A percentile compares a stretch with the other conserved stretches of the same genome.
Conservation (phyloP, 2,113 vertebrate species). For the Oceanites oceanicus region DNA sequence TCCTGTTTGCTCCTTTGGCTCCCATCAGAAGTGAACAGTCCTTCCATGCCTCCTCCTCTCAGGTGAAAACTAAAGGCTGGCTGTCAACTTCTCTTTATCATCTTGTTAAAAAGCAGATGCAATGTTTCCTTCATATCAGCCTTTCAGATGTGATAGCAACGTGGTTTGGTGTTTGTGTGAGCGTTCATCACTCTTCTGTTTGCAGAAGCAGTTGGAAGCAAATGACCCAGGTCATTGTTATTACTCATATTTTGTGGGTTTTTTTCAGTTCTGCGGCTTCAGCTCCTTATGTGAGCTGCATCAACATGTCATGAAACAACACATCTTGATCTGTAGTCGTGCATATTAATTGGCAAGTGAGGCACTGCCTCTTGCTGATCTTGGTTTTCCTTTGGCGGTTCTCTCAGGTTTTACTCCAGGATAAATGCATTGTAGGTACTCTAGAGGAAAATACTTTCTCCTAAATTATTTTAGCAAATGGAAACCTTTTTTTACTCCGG, state of each 20-base stretch:
- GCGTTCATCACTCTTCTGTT: conserved; percentile 25
- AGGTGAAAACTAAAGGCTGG: neutral
- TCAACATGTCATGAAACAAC: conserved; percentile 24
- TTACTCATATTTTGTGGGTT: conserved; percentile 28
- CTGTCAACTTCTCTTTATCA: neutral
- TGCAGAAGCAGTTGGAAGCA: conserved; percentile 53
- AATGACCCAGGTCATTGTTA: conserved; percentile 43
- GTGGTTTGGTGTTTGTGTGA: neutral
- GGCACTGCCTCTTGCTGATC: neutral
- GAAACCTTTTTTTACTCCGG: conserved; percentile 1
- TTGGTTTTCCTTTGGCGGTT: neutral
- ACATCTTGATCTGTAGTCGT: neutral
- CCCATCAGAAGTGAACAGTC: neutral
- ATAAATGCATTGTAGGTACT: neutral
- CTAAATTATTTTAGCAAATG: conserved; percentile 40
- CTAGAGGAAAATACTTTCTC: conserved; percentile 23
- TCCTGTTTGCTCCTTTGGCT: neutral
- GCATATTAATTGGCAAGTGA: conserved; percentile 54
- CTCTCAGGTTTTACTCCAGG: neutral
- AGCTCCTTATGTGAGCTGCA: conserved; percentile 30
- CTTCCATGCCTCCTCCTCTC: neutral
- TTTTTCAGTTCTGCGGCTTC: conserved; percentile 38
- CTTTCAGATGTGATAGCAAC: neutral
- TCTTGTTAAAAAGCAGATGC: conserved; percentile 1
- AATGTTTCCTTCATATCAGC: neutral